Base-by-base conservation (phyloP, 2,888 invertebrate species). In the Cetonia aurata region DNA sequence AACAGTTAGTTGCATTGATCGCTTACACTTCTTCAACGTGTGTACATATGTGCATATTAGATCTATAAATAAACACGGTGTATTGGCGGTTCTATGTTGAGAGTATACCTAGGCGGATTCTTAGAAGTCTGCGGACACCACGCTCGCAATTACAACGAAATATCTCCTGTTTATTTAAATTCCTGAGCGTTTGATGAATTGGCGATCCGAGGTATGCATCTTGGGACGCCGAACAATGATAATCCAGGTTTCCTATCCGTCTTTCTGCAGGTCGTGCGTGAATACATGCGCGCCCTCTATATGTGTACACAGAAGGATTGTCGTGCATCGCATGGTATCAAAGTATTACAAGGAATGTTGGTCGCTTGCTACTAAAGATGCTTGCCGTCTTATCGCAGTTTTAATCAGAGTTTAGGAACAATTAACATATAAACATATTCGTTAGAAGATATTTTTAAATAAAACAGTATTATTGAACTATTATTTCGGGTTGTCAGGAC, bases 131-230 rank as follows among this genome's bases (percentile, higher is more conserved):
- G 50, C 62, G 50, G 62, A 65, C 62, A 65, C 50, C 62, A 65
- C 50, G 62, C 62, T 50, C 50, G 62, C 50, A 65, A 65, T 65
- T 65, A 65, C 62, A 65, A 65, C 62, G 62, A 65, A 65, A 65
- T 65, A 65, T 50, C 62, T 65, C 62, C 62, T 65, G 62, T 65
- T 65, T 65, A 65, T 65, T 62, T 65, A 65, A 65, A 65, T 65
- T 65, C 62, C 62, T 65, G 10, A 9, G 52, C 62, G 62, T 65
- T 65, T 65, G 62, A 65, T 65, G 62, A 65, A 65, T 65, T 65
- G 62, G 62, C 62, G 62, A 65, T 25, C 62, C 15, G 19, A 50
- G 62, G 62, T 52, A 65, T 65, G 62, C 62, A 65, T 65, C 62
- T 65, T 19, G 50, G 42, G 17, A 65, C 62, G 62, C 62, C 50